Percentiles rank a stretch among this genome's conserved stretches.
phyloP scores from a whole-genome alignment of 1,140 invertebrate species.

The Drosophila arawakana region DNA sequence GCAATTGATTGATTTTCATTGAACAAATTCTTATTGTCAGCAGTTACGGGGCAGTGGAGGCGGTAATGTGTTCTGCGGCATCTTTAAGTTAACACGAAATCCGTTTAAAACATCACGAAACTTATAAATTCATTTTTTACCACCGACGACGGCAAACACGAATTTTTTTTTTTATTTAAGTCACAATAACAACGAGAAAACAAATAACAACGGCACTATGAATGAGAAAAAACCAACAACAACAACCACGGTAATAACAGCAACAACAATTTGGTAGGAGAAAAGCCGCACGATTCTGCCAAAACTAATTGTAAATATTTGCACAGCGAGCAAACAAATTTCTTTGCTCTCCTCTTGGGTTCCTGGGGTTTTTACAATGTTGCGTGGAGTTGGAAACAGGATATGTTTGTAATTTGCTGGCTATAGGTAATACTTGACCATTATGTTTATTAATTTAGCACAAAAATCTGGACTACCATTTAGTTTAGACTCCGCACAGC shows the following conservation, averaged over 20 bases:
- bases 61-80: conserved; percentile 5
- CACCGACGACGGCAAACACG: conserved; percentile 8
- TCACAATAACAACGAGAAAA: too few species aligned
- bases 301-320: conserved; percentile 59
- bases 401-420: conserved; percentile 35
- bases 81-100: conserved; percentile 18
- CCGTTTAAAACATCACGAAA: conserved; percentile 1
- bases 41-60: background rate
- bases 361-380: conserved; percentile 20
- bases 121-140: background rate
- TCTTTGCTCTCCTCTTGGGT: conserved; percentile 19
- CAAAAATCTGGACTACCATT: conserved; percentile 39
- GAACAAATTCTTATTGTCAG: conserved; percentile 42
- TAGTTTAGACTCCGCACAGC: conserved; percentile 7
- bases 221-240: background rate
- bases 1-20: conserved; percentile 73
- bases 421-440: conserved; percentile 43
- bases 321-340: conserved; percentile 50
- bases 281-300: conserved; percentile 28
- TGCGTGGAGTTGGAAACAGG: background rate
- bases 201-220: too few species aligned
- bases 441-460: conserved; percentile 52
- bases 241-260: conserved; percentile 9
- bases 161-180: background rate
- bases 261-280: conserved; percentile 37